Evolutionary conservation across 2,797 vertebrate genomes (phyloP), one percentile per base, ranked within the genome.

Genomic region (Phrynocephalus forsythii): DNA sequence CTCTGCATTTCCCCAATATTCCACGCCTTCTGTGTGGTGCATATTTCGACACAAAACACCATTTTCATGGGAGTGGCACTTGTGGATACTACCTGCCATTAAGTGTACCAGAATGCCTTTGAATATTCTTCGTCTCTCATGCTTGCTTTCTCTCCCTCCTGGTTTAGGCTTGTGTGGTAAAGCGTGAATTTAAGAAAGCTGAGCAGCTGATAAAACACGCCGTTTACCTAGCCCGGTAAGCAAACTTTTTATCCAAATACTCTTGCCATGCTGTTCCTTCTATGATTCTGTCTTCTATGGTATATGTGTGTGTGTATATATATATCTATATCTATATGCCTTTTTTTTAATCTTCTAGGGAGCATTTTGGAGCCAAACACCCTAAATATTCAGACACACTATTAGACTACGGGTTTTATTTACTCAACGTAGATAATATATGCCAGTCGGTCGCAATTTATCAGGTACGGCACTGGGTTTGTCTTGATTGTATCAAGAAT

Each of bases 391-490:
- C 99, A 0, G 99, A 99, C 94, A 99, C 99, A 0, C 97, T 99
- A 89, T 97, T 99, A 95, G 99, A 99, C 97, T 99, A 99, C 90
- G 99, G 99, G 85, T 99, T 99, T 98, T 99, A 99, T 96, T 96
- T 99, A 93, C 97, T 99, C 94, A 99, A 99, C 38, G 99, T 99
- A 97, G 99, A 99, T 96, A 99, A 99, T 94, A 99, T 99, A 94
- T 99, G 99, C 96, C 99, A 99, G 75, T 99, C 99, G 33, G 98
- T 99, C 92, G 98, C 98, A 86, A 99, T 99, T 96, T 99, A 99
- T 96, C 99, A 99, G 98, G 99, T 99, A 96, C 56, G 96, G 89
- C 88, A 89, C 82, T 77, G 28, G 33, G 86, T 0, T 48, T 48
- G 84, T 79, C 85, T 83, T 33, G 20, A 38, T 92, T 79, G 66